A percentile compares a stretch with the other conserved stretches of the same genome.
phyloP scores from a whole-genome alignment of 2,797 vertebrate species.

The Synanceia verrucosa region DNA sequence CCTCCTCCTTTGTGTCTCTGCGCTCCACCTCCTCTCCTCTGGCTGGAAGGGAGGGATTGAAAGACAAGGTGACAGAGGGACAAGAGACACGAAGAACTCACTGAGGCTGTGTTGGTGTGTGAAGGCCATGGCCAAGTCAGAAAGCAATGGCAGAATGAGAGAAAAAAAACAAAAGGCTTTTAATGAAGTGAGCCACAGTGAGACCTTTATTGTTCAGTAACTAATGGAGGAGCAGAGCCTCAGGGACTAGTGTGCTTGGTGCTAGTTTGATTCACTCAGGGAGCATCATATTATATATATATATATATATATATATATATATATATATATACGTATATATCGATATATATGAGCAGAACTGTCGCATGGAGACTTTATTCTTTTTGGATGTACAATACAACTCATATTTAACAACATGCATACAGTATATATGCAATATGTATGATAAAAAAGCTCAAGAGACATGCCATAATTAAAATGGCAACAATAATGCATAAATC shows the following conservation, averaged over 20 bases:
- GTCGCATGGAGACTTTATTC: conserved; percentile 16
- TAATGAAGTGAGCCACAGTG: conserved; percentile 40
- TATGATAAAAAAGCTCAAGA: conserved; percentile 14
- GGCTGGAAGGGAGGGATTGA: conserved; percentile 53
- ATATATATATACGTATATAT: too few species aligned
- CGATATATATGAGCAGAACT: too few species aligned
- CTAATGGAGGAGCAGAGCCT: conserved; percentile 36
- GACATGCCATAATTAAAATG: neutral
- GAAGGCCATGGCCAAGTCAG: conserved; percentile 13
- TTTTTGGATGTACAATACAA: conserved; percentile 1
- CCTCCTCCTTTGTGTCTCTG: conserved; percentile 41
- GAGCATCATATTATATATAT: neutral
- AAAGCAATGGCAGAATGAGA: conserved; percentile 39
- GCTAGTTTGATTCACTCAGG: conserved; percentile 18
- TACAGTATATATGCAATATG: neutral
- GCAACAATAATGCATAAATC: conserved; percentile 4
- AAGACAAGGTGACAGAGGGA: conserved; percentile 65
- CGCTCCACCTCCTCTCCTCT: conserved; percentile 40
- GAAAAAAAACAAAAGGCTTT: conserved; percentile 28
- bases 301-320: too few species aligned
- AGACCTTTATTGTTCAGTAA: conserved; percentile 54
- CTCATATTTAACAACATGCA: neutral
- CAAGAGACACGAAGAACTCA: conserved; percentile 40
- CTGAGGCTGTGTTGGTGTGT: conserved; percentile 4
- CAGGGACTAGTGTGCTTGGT: conserved; percentile 18